A percentile compares a stretch with the other conserved stretches of the same genome.
Evolutionary conservation across 2,888 invertebrate genomes (phyloP).

Genomic region (Morpho achilles): DNA sequence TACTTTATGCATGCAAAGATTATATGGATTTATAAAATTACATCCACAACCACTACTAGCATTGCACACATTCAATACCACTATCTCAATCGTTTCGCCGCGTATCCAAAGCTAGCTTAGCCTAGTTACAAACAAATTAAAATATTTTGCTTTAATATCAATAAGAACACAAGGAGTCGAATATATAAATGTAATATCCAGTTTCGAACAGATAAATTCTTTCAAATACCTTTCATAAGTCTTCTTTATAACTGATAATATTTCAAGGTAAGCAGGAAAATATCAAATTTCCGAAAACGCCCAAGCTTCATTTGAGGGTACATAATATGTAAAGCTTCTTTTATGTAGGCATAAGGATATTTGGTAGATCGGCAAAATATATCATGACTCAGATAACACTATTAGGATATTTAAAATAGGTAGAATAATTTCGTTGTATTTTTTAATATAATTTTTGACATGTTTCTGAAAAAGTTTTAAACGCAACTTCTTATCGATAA

Average conservation of each 20-base stretch:
- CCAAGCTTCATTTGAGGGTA: conserved; percentile 16
- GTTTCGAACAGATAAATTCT: conserved; percentile 49
- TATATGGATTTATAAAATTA: no score
- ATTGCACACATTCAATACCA: no score
- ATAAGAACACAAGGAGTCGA: conserved; percentile 26
- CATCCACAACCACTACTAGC: no score
- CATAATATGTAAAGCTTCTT: conserved; percentile 21
- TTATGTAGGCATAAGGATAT: conserved; percentile 10
- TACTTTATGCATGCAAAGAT: no score
- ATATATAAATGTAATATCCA: conserved; percentile 44
- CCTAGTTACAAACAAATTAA: no score
- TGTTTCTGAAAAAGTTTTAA: no score
- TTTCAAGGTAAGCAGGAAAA: conserved; percentile 52
- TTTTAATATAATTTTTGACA: no score
- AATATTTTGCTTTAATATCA: neutral
- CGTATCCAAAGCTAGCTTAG: no score
- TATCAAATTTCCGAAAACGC: conserved; percentile 43
- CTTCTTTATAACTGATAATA: conserved; percentile 60
- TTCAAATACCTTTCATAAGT: conserved; percentile 52
- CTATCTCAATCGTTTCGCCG: no score
- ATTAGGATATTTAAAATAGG: no score
- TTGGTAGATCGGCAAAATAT: neutral
- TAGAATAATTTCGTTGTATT: no score
- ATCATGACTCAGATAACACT: neutral
- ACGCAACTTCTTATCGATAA: no score